Base-by-base conservation (phyloP, 2,888 invertebrate genomes). In the Noctua pronuba region DNA sequence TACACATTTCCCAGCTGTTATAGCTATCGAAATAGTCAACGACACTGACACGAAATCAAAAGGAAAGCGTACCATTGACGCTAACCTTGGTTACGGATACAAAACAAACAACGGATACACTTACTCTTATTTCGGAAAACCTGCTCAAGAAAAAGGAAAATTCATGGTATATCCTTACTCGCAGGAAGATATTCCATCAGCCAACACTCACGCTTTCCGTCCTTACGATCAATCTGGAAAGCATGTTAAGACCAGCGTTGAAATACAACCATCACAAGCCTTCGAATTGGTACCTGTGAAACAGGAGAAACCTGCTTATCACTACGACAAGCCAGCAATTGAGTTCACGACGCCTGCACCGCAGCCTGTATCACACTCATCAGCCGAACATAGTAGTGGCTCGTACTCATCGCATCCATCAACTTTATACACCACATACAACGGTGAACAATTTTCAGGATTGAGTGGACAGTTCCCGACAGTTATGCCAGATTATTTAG, bases 1-100 rank as follows among this genome's bases (percentile, higher is more conserved):
- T 75, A 81, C 90, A 69, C 91, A 94, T 31, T 95, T 96, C 71
- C 97, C 97, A 10, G 97, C 97, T 66, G 97, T 97, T 10, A 96
- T 97, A 81, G 97, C 97, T 2, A 97, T 97, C 76, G 97, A 97
- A 93, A 97, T 97, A 72, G 97, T 97, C 0, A 97, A 97, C 76
- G 97, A 97, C 79, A 97, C 97, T 6, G 95, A 97, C 44, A 93
- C 96, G 8, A 97, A 97, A 84, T 88, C 89, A 7, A 97, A 97
- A 92, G 97, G 96, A 0, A 98, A 98, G 90, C 95, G 98, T 86
- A 98, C 98, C 0, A 97, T 98, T 24, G 98, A 98, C 84, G 97
- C 97, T 1, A 97, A 97, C 69, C 94, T 98, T 21, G 98, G 98
- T 77, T 98, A 98, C 91, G 98, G 98, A 13, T 97, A 97, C 83